These are phyloP conservation scores for Strix occidentalis DNA, from an alignment of 2,797 vertebrate genomes.

Conservation along the genomic window DNA sequence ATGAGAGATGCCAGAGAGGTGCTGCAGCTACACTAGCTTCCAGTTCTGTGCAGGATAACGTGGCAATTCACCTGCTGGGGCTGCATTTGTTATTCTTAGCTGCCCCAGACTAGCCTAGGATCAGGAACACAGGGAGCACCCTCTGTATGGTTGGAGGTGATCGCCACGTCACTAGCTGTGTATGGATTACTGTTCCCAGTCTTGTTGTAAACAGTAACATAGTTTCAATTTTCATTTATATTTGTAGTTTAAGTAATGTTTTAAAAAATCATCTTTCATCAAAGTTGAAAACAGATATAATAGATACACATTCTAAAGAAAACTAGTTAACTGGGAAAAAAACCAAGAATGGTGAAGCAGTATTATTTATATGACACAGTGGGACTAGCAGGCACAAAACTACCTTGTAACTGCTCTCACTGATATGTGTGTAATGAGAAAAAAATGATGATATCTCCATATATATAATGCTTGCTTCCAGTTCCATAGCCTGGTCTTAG, in stretches of 20 bases:
- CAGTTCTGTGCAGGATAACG: not conserved
- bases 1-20: not conserved
- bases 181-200: not conserved
- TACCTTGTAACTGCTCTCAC: not conserved
- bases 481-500: not conserved
- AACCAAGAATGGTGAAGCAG: rapidly evolving
- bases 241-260: not conserved
- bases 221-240: not conserved
- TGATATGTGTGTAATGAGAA: not conserved
- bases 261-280: not conserved
- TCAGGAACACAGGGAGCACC: not conserved
- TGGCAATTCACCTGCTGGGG: not conserved
- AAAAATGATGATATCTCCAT: not conserved
- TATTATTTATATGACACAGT: not conserved
- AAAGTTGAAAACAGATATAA: not conserved
- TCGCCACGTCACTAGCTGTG: not conserved
- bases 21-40: not conserved
- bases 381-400: not conserved
- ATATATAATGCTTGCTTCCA: not conserved
- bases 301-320: not conserved
- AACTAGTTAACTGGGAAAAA: not conserved
- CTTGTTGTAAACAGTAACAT: not conserved
- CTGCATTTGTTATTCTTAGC: not conserved
- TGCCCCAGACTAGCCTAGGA: not conserved
- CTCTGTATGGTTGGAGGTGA: not conserved